These are phyloP conservation scores for Bucco capensis DNA, from an alignment of 2,113 vertebrate genomes.

Conservation along the genomic window DNA sequence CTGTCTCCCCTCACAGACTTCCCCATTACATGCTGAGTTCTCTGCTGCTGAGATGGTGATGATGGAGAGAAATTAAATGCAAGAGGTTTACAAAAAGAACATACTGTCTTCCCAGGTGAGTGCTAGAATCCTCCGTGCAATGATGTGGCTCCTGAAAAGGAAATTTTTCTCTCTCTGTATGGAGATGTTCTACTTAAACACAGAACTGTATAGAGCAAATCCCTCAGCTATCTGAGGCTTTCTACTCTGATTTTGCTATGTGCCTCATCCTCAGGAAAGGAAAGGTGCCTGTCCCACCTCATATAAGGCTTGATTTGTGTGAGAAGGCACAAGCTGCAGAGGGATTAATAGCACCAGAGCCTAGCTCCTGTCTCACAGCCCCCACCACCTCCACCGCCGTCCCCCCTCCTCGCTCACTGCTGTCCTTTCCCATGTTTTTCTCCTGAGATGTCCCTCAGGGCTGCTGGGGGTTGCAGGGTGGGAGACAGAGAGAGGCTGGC, in stretches of 20 bases:
- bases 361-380: not conserved
- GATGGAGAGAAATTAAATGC: not conserved
- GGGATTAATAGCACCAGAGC: not conserved
- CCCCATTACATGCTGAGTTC: not conserved
- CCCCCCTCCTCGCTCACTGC: not conserved
- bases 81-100: not conserved
- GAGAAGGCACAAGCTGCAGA: not conserved
- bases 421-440: not conserved
- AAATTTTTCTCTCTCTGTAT: not conserved
- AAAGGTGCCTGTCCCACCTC: not conserved
- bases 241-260: not conserved
- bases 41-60: accelerated
- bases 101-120: not conserved
- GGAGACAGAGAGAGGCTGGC: not conserved
- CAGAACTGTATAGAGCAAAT: not conserved
- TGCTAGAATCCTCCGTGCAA: not conserved
- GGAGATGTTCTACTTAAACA: not conserved
- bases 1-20: not conserved
- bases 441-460: not conserved
- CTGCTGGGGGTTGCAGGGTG: not conserved
- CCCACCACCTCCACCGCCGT: too few species aligned
- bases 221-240: not conserved
- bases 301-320: not conserved
- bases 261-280: not conserved
- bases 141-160: not conserved